Percentiles rank a stretch among this genome's conserved stretches.
Conservation (phyloP, 2,113 vertebrate genomes). For the Erpornis zantholeuca region DNA sequence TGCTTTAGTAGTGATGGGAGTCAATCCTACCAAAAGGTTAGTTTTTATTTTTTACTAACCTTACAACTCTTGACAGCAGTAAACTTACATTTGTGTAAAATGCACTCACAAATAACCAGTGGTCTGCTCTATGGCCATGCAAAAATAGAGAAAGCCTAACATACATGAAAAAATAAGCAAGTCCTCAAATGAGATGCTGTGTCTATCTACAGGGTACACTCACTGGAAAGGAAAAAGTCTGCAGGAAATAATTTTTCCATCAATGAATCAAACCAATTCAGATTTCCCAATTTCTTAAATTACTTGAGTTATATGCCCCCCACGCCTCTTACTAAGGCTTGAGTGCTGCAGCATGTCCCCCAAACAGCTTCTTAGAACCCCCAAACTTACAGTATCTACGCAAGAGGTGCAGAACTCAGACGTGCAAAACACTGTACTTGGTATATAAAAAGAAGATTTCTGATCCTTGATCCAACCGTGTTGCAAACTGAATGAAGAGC, state of each 20-base stretch:
- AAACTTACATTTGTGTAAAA: not conserved
- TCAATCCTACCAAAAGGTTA: not conserved
- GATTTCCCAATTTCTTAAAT: not conserved
- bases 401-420: not conserved
- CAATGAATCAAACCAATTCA: not conserved
- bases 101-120: not conserved
- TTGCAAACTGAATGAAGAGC: not conserved
- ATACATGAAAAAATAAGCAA: not conserved
- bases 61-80: not conserved
- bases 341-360: not conserved
- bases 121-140: not conserved
- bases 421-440: not conserved
- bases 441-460: not conserved
- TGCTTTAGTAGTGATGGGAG: not conserved
- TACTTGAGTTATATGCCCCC: not conserved
- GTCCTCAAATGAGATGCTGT: not conserved
- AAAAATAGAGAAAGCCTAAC: not conserved
- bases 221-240: not conserved
- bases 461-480: not conserved
- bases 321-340: not conserved
- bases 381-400: not conserved
- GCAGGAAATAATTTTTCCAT: not conserved
- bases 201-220: not conserved
- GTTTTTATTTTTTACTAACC: not conserved
- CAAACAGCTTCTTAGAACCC: not conserved